Base-by-base conservation (phyloP, 2,113 vertebrate genomes). In the Aldabrachelys gigantea region DNA sequence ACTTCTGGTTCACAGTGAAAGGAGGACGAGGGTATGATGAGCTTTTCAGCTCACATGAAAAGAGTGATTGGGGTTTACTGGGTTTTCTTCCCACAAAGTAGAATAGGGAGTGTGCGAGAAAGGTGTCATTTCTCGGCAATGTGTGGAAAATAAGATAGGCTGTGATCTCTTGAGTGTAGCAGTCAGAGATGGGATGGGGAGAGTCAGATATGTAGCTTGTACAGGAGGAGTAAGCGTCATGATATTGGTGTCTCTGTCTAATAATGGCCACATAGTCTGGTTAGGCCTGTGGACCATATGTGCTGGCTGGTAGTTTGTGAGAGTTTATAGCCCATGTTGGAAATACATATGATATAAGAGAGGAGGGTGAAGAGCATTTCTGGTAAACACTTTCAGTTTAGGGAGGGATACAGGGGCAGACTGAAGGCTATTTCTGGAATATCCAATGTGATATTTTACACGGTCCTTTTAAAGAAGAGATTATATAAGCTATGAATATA, bases 71-170 rank as follows among this genome's bases (percentile, higher is more conserved):
- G 22, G 3, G 54, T 92, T 82, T 4, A 72, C 35, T n/a, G 35
- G 31, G 31, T 69, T 69, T 78, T 79, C 76, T 29, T 5, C 86
- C 86, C 92, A 59, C 27, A 21, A 78, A 95, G 41, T 49, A 35
- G 22, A 93, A 3, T 19, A 78, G 11, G 31, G 14, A 85, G 57
- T 96, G 54, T 25, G 88, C 17, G 44, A 91, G 75, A 44, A 82
- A 89, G 56, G 3, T 0, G 6, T 87, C 57, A 11, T n/a, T n/a
- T 17, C 53, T 14, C 5, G 0, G 0, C 25, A 17, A 69, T 69
- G 31, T n/a, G 31, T n/a, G 35, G 62, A n/a, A 69, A 69, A n/a
- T 69, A 35, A 69, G 35, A 69, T 19, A n/a, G 8, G 31, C 35
- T n/a, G 29, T 3, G 3, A 16, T 62, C 11, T 62, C 59, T 86